Base-by-base conservation (phyloP, 2,888 invertebrate genomes). In the Oxyteleia sp. region DNA sequence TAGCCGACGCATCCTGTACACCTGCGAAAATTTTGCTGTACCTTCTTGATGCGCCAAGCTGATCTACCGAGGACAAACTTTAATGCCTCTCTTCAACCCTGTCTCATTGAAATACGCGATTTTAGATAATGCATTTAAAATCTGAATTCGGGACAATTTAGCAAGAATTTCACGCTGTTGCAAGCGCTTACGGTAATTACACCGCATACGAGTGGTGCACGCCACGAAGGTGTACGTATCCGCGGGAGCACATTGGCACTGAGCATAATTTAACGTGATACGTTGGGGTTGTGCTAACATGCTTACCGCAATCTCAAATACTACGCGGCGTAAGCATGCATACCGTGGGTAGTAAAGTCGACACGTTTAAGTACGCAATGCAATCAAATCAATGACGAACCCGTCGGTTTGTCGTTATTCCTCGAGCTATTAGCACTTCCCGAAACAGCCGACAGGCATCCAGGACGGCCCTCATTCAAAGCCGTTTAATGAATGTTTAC, bases 231-330 rank as follows among this genome's bases (percentile, higher is more conserved):
- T 71, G 82, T 66, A 80, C 76, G 55, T 78, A 82, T 82, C 71
- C 66, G 51, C 35, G 59, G 38, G 59, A 79, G 71, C 69, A 68
- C 90, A 87, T 88, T 89, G 86, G 87, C 91, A 89, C 89, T 89
- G 89, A 90, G 91, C 91, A 92, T 92, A 93, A 93, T 93, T 93
- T 92, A 93, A 92, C 92, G 89, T 90, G 92, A 92, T 93, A 92
- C 92, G 92, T 89, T 90, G 91, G 91, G 93, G 92, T 93, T 90
- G 91, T 92, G 91, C 92, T 93, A 93, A 93, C 92, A 92, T 92
- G 92, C 91, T 93, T 93, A 93, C 91, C 90, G 90, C 88, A 91
- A 93, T 93, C 93, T 93, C 93, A 93, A 92, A 90, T 90, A 89
- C 87, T 86, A 83, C 82, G 61, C 78, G 82, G 79, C 71, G 82